Evolutionary conservation across 23 tunicate genomes (phyloP).

Genomic region (Halocynthia aurantium): DNA sequence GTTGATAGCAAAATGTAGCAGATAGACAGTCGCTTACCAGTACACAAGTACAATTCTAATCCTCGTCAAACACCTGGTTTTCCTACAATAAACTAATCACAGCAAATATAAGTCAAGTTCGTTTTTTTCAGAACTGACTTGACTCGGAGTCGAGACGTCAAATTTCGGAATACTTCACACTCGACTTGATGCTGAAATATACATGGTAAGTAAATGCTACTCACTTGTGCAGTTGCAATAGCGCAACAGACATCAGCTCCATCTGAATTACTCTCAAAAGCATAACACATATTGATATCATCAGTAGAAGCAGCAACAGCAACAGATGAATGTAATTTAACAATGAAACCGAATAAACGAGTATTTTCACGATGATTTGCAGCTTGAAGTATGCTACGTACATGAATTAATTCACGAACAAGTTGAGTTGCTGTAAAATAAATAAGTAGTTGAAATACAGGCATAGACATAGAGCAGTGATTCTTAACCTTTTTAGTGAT

Average conservation of each 20-base stretch:
- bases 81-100: no score
- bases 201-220: background rate
- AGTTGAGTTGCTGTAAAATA: constrained; percentile 4
- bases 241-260: constrained; percentile 89
- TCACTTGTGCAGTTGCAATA: constrained; percentile 72
- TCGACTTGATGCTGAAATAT: no score
- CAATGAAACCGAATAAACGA: constrained; percentile 64
- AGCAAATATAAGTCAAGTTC: no score
- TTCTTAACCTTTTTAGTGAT: no score
- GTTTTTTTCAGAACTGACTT: no score
- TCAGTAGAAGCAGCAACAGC: background rate
- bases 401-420: background rate
- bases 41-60: no score
- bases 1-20: no score
- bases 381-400: constrained; percentile 4
- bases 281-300: constrained; percentile 48
- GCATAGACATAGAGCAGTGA: no score
- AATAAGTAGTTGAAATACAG: background rate
- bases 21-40: no score
- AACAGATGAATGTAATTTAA: background rate
- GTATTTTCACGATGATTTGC: constrained; percentile 71
- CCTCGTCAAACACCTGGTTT: no score
- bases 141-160: no score
- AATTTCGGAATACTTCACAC: no score
- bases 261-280: constrained; percentile 75